Evolutionary conservation across 30 jellyfish, hydroid and myxozoan genomes (phyloP).

Genomic region (Aurelia aurita): DNA sequence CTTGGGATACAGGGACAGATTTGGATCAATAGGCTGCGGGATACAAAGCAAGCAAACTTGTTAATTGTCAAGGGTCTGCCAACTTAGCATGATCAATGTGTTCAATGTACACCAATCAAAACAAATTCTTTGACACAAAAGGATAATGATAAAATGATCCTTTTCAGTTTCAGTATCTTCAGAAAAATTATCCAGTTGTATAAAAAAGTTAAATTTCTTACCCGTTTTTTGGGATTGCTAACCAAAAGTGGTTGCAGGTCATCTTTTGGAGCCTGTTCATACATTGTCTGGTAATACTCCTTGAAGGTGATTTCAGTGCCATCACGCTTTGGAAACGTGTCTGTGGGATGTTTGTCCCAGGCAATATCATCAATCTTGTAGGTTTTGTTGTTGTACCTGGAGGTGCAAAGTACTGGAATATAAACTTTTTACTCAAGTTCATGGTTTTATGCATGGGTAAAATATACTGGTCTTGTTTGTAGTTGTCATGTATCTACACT

Average conservation of each 20-base stretch:
- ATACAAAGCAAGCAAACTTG: too few relatives aligned
- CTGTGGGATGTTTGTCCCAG: slow-evolving; percentile 79
- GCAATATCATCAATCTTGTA: slow-evolving; percentile 92
- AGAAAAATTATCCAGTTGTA: not conserved
- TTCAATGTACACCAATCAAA: not conserved
- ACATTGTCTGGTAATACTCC: slow-evolving; percentile 70
- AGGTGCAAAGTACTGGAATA: too few relatives aligned
- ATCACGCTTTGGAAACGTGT: slow-evolving; percentile 63
- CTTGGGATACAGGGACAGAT: too few relatives aligned
- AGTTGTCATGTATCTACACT: too few relatives aligned
- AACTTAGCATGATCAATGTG: too few relatives aligned
- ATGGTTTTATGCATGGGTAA: too few relatives aligned
- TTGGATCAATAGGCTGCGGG: too few relatives aligned
- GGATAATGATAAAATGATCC: not conserved
- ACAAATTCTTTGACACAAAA: not conserved
- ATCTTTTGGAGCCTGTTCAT: slow-evolving; percentile 65
- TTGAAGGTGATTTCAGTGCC: slow-evolving; percentile 59
- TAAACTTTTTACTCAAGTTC: too few relatives aligned
- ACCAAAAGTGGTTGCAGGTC: slow-evolving; percentile 86
- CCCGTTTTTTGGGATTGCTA: slow-evolving; percentile 84
- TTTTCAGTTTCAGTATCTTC: too few relatives aligned
- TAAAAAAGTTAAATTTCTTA: not conserved
- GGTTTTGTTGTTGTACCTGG: slow-evolving; percentile 90
- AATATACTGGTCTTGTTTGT: too few relatives aligned
- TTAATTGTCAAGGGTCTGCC: too few relatives aligned